Conservation (phyloP, 1,140 invertebrate genomes). For the Drosophila trapezifrons region DNA sequence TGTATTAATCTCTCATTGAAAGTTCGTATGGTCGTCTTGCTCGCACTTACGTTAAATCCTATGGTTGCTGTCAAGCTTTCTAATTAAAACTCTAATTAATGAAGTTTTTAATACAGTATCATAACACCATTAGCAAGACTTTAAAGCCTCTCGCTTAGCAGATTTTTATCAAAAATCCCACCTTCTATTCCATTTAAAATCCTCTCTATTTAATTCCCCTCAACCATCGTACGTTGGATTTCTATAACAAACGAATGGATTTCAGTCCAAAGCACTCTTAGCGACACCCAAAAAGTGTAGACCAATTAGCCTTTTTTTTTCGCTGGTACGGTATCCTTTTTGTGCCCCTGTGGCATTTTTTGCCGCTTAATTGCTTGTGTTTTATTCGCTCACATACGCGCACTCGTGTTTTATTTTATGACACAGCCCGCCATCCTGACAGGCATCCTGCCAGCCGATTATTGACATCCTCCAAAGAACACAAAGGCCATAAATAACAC, state of each 20-base stretch:
- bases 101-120: too few relatives aligned
- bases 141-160: too few relatives aligned
- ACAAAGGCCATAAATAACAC: slow-evolving; percentile 50
- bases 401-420: slow-evolving; percentile 40
- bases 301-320: slow-evolving; percentile 32
- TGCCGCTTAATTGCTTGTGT: slow-evolving; percentile 40
- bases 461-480: slow-evolving; percentile 40
- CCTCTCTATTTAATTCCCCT: background rate
- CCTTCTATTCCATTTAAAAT: background rate
- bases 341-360: slow-evolving; percentile 20
- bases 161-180: too few relatives aligned
- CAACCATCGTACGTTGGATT: background rate
- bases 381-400: slow-evolving; percentile 36
- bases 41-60: too few relatives aligned
- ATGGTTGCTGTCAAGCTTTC: too few relatives aligned
- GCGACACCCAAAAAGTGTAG: slow-evolving; percentile 1
- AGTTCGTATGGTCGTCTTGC: too few relatives aligned
- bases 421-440: slow-evolving; percentile 11
- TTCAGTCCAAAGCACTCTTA: background rate
- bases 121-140: too few relatives aligned
- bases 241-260: background rate
- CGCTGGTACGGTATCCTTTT: slow-evolving; percentile 5
- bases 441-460: slow-evolving; percentile 1
- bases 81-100: too few relatives aligned
- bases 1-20: too few relatives aligned